These are phyloP conservation scores for Pica pica DNA, from an alignment of 2,113 vertebrate genomes.

Conservation along the genomic window DNA sequence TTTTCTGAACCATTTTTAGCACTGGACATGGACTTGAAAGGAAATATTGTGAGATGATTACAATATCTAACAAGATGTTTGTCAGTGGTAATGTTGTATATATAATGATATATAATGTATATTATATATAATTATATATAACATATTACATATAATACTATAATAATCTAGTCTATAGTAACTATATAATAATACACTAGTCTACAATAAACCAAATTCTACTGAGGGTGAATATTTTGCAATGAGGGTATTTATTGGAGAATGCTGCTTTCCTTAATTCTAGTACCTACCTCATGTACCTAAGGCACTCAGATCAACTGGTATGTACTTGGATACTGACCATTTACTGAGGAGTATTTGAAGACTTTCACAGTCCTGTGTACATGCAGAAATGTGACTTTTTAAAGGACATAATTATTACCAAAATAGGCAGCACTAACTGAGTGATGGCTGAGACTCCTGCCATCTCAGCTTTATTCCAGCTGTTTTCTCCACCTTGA, in stretches of 20 bases:
- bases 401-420: neutral
- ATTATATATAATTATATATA: neutral
- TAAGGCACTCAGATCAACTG: neutral
- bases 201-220: neutral
- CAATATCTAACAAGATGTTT: neutral
- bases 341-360: neutral
- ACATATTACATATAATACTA: neutral
- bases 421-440: neutral
- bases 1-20: neutral
- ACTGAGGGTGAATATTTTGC: neutral
- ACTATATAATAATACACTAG: neutral
- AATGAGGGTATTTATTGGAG: neutral
- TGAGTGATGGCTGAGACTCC: neutral
- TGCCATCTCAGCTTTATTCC: neutral
- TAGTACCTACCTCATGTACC: neutral
- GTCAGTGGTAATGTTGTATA: neutral
- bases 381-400: neutral
- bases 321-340: neutral
- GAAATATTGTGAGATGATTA: constrained; percentile 24
- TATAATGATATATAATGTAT: neutral
- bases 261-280: neutral
- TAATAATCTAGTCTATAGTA: neutral
- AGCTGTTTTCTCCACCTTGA: neutral
- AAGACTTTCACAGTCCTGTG: neutral
- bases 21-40: constrained; percentile 31